phyloP scores from a whole-genome alignment of 2,797 vertebrate species.

The Urocyon cinereoargenteus region DNA sequence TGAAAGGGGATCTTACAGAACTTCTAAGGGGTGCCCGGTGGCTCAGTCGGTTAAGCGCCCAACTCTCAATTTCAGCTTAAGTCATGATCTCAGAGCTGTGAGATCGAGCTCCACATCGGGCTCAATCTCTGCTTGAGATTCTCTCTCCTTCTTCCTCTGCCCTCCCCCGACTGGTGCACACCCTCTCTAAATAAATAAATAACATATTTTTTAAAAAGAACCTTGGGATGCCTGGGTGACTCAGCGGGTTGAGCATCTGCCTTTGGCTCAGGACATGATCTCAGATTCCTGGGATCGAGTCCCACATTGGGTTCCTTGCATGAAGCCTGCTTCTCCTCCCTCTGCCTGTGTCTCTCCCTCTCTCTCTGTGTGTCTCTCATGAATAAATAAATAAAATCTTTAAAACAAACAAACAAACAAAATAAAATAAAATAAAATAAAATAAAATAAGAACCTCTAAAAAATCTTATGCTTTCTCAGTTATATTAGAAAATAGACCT shows the following conservation, averaged over 20 bases:
- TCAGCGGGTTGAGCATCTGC: no score
- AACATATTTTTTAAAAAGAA: not conserved
- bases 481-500: not conserved
- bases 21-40: not conserved
- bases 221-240: no score
- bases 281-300: no score
- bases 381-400: no score
- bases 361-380: no score
- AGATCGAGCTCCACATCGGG: not conserved
- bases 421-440: not conserved
- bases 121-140: not conserved
- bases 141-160: not conserved
- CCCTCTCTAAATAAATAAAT: not conserved
- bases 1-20: not conserved
- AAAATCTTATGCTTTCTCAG: not conserved
- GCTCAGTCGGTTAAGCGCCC: not conserved
- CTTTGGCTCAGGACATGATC: no score
- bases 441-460: not conserved
- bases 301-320: no score
- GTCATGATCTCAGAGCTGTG: not conserved
- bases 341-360: no score
- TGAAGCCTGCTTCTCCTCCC: no score
- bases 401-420: no score
- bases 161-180: fast-evolving
- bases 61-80: not conserved